These are phyloP conservation scores for Pavo muticus DNA, from an alignment of 2,113 vertebrate genomes.

Conservation along the genomic window DNA sequence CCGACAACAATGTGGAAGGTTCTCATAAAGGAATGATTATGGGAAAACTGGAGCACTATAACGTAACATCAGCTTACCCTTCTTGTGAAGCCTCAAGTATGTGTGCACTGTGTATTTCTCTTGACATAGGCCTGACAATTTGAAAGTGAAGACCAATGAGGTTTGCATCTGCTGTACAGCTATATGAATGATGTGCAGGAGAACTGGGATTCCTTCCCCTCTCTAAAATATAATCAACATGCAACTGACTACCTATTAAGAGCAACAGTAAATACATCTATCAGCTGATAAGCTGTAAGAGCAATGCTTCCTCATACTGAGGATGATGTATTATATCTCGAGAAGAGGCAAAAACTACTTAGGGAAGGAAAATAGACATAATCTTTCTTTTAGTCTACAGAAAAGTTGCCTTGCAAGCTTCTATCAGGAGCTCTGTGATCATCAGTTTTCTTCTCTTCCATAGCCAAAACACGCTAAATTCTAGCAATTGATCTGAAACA, in stretches of 20 bases:
- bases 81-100: neutral
- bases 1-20: neutral
- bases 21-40: neutral
- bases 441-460: neutral
- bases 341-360: neutral
- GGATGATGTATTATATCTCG: neutral
- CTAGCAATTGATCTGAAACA: neutral
- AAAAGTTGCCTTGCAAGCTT: neutral
- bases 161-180: neutral
- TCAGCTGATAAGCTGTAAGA: neutral
- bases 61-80: neutral
- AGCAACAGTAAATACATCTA: neutral
- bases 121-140: neutral
- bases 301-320: neutral
- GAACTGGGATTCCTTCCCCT: neutral
- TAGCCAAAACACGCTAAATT: neutral
- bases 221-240: neutral
- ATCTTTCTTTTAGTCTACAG: neutral
- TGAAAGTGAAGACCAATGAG: neutral
- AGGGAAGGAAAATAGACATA: neutral
- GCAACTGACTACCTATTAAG: neutral
- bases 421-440: neutral
- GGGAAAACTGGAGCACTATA: neutral
- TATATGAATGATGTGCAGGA: neutral
- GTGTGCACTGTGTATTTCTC: fast-evolving